A percentile compares a stretch with the other conserved stretches of the same genome.
These are phyloP conservation scores for Melanchra persicariae DNA, from an alignment of 2,888 invertebrate species.

Conservation along the genomic window DNA sequence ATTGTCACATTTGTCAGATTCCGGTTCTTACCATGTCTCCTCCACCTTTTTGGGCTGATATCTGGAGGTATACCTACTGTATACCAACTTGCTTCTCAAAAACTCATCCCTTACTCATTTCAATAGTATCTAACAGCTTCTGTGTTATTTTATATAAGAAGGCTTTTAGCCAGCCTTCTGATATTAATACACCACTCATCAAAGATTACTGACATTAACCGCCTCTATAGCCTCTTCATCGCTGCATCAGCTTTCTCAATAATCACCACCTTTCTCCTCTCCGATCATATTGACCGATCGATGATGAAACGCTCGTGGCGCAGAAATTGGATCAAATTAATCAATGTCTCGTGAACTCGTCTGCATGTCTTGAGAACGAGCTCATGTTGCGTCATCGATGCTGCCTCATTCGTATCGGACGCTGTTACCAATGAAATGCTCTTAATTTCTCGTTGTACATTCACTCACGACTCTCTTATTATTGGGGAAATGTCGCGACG, in stretches of 20 bases:
- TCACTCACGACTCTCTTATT: conserved; percentile 43
- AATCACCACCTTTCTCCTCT: conserved; percentile 27
- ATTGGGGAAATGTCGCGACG: conserved; percentile 4
- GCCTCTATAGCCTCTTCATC: too few relatives aligned
- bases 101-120: too few relatives aligned
- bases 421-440: conserved; percentile 41
- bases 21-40: too few relatives aligned
- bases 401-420: conserved; percentile 18
- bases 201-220: not conserved
- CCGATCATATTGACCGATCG: not conserved
- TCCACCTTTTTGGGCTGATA: too few relatives aligned
- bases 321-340: conserved; percentile 52
- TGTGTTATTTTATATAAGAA: too few relatives aligned
- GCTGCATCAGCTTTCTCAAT: conserved; percentile 26
- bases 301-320: conserved; percentile 34
- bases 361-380: conserved; percentile 25
- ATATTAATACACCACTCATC: too few relatives aligned
- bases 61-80: too few relatives aligned
- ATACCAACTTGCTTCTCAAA: too few relatives aligned
- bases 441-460: conserved; percentile 34
- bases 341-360: conserved; percentile 56
- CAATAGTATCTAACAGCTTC: too few relatives aligned
- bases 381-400: conserved; percentile 30
- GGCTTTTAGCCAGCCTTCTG: not conserved
- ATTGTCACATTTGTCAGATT: too few relatives aligned